These are phyloP conservation scores for Perdita meconis DNA, from an alignment of 2,888 invertebrate genomes.

Conservation along the genomic window DNA sequence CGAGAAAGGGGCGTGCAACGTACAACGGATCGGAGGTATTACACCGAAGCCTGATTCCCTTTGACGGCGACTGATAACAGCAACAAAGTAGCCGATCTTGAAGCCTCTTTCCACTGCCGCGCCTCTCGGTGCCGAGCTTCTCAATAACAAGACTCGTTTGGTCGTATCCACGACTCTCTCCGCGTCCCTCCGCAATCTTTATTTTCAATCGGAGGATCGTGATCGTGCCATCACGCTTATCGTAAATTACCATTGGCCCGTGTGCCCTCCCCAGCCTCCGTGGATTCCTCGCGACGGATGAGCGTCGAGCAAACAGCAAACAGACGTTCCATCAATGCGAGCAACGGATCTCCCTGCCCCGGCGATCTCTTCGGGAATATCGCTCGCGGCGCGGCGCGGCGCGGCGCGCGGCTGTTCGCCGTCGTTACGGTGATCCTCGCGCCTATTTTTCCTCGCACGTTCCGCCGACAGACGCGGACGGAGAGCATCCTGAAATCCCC, in stretches of 20 bases:
- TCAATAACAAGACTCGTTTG: background rate
- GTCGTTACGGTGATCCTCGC: constrained; percentile 4
- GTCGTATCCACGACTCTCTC: constrained; percentile 26
- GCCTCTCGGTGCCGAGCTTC: background rate
- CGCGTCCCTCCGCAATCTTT: constrained; percentile 23
- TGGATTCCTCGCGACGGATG: constrained; percentile 6
- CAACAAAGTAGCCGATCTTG: background rate
- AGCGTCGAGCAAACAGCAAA: constrained; percentile 4
- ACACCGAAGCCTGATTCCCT: constrained; percentile 4
- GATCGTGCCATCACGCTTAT: constrained; percentile 30
- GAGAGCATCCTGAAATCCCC: constrained; percentile 5
- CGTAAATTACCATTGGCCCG: constrained; percentile 18
- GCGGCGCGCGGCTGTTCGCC: background rate
- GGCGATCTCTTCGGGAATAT: constrained; percentile 12
- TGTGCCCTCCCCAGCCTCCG: background rate
- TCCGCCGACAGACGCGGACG: too few relatives aligned
- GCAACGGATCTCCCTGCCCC: background rate
- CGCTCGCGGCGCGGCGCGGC: background rate
- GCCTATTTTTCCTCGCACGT: background rate
- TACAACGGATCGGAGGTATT: background rate
- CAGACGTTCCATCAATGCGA: constrained; percentile 1
- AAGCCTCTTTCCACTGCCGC: constrained; percentile 4
- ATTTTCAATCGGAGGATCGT: constrained; percentile 24
- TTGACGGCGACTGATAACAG: background rate
- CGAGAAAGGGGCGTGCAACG: background rate